Evolutionary conservation across 2,113 vertebrate species (phyloP).

Genomic region (Phalacrocorax pelagicus): DNA sequence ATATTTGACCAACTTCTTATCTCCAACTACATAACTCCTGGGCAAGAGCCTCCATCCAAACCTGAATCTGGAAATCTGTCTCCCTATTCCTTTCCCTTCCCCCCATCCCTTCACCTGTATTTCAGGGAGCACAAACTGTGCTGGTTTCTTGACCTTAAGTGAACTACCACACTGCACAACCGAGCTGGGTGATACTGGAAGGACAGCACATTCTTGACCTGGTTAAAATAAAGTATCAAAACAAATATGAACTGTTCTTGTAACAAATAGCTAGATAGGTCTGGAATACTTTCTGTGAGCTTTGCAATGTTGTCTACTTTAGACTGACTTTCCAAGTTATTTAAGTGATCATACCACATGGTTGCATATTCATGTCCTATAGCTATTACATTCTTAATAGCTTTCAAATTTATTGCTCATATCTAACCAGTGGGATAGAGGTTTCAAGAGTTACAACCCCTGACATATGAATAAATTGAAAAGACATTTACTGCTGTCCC

Average conservation of each 20-base stretch:
- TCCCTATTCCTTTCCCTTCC: neutral
- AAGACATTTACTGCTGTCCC: neutral
- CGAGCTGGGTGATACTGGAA: neutral
- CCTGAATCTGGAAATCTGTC: neutral
- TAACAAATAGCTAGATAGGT: neutral
- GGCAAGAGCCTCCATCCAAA: neutral
- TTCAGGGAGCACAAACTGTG: neutral
- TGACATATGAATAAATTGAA: neutral
- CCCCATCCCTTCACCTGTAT: neutral
- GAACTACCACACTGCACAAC: neutral
- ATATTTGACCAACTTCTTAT: neutral
- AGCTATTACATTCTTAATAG: neutral
- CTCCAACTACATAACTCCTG: neutral
- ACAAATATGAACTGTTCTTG: neutral
- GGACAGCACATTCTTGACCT: neutral
- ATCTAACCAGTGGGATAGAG: neutral
- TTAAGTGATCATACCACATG: neutral
- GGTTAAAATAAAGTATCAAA: neutral
- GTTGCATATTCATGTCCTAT: neutral
- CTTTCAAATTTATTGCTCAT: neutral
- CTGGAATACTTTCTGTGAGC: neutral
- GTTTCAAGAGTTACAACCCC: neutral
- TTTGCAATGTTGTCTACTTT: neutral
- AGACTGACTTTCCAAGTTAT: neutral
- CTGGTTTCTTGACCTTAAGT: neutral